These are phyloP conservation scores for Aphyosemion australe DNA, from an alignment of 2,113 vertebrate species.

Conservation along the genomic window DNA sequence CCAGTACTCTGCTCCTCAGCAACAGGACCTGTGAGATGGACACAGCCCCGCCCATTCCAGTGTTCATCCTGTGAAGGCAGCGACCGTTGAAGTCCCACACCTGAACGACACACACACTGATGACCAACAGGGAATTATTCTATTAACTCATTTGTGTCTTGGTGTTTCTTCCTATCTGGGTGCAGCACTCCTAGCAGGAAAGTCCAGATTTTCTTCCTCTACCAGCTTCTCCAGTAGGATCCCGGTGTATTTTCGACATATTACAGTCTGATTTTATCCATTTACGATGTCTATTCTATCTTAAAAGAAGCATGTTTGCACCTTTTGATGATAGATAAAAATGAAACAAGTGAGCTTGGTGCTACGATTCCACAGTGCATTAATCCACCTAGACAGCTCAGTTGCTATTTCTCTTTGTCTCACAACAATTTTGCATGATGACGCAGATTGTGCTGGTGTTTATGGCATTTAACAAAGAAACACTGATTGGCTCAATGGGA, in stretches of 20 bases:
- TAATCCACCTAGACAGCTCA: slow-evolving; percentile 22
- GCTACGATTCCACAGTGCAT: not conserved
- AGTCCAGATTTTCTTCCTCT: too few relatives aligned
- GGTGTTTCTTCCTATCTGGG: too few relatives aligned
- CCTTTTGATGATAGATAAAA: not conserved
- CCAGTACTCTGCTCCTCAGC: slow-evolving; percentile 71
- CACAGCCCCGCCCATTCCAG: slow-evolving; percentile 66
- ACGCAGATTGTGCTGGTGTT: slow-evolving; percentile 18
- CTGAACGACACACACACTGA: slow-evolving; percentile 40
- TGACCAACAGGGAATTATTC: too few relatives aligned
- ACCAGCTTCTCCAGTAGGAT: too few relatives aligned
- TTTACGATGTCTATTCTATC: not conserved
- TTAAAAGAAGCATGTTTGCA: not conserved
- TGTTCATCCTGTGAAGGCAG: slow-evolving; percentile 77
- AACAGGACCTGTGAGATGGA: slow-evolving; percentile 78
- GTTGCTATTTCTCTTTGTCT: slow-evolving; percentile 18
- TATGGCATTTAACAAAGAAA: slow-evolving; percentile 52
- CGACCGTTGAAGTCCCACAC: slow-evolving; percentile 85
- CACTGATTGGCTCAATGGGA: slow-evolving; percentile 60
- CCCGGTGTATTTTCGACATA: too few relatives aligned
- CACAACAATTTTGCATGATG: slow-evolving; percentile 12
- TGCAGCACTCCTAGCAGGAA: too few relatives aligned
- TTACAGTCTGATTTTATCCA: too few relatives aligned
- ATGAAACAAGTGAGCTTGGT: not conserved
- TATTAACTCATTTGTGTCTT: too few relatives aligned